A percentile compares a stretch with the other conserved stretches of the same genome.
These are phyloP conservation scores for Pogonocherus hispidulus DNA, from an alignment of 2,888 invertebrate species.

Conservation along the genomic window DNA sequence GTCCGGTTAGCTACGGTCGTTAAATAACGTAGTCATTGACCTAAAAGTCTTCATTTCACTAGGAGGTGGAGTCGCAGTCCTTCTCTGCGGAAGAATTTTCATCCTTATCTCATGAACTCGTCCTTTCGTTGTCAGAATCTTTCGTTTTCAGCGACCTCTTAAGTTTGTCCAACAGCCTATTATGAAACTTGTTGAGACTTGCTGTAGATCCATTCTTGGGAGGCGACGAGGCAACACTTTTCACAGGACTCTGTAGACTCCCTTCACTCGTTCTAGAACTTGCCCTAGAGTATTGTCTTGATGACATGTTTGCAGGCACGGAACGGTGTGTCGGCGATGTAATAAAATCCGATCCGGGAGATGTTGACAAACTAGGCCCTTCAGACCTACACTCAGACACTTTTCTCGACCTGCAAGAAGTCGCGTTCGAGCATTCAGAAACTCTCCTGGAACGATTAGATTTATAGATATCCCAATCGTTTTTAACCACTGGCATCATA, in stretches of 20 bases:
- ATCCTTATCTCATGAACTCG: conserved; percentile 70
- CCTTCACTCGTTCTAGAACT: conserved; percentile 76
- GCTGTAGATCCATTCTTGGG: conserved; percentile 74
- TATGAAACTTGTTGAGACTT: conserved; percentile 84
- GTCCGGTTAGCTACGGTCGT: conserved; percentile 52
- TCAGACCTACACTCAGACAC: conserved; percentile 83
- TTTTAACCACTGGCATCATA: conserved; percentile 96
- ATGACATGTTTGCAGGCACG: conserved; percentile 77
- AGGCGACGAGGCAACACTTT: conserved; percentile 77
- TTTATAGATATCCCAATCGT: conserved; percentile 94
- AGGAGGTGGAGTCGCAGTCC: conserved; percentile 54
- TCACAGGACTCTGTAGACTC: conserved; percentile 77
- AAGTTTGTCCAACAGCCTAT: conserved; percentile 83
- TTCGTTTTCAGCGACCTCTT: conserved; percentile 77
- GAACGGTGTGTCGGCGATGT: conserved; percentile 74
- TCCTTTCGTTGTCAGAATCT: conserved; percentile 63
- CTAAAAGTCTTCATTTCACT: conserved; percentile 44
- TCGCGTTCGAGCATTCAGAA: conserved; percentile 80
- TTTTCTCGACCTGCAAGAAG: conserved; percentile 77
- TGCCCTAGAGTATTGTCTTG: conserved; percentile 73
- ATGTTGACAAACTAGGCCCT: conserved; percentile 79
- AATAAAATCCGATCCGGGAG: conserved; percentile 74
- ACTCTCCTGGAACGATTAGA: conserved; percentile 82
- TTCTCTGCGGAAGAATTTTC: conserved; percentile 36
- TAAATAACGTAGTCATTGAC: conserved; percentile 40